Evolutionary conservation across 2,113 vertebrate genomes (phyloP).

Genomic region (Prietella phreatophila): DNA sequence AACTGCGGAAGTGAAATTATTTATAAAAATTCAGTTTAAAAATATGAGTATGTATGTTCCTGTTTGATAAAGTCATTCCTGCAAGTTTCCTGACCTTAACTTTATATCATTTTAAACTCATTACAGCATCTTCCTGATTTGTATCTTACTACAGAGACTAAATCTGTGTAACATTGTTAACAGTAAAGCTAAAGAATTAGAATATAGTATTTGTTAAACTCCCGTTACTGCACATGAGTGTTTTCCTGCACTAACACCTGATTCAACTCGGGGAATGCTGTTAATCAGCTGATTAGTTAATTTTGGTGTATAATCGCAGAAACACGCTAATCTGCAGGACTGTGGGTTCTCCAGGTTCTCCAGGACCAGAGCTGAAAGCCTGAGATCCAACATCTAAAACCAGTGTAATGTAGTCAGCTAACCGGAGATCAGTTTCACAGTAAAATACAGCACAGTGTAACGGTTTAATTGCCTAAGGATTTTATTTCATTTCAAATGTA

Average conservation of each 20-base stretch:
- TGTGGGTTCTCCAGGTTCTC: neutral
- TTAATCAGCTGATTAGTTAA: neutral
- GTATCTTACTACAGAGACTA: neutral
- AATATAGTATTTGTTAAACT: neutral
- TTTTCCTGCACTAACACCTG: neutral
- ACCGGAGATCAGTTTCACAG: neutral
- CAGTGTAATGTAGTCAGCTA: neutral
- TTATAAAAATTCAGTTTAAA: neutral
- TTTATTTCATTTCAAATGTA: neutral
- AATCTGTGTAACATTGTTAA: neutral
- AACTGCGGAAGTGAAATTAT: slow-evolving; percentile 67
- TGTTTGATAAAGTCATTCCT: neutral
- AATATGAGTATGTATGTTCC: neutral
- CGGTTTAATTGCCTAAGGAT: neutral
- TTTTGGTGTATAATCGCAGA: neutral
- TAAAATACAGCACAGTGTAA: neutral
- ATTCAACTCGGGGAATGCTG: neutral
- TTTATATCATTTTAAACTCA: neutral
- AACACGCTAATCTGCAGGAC: neutral
- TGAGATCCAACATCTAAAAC: too few species aligned
- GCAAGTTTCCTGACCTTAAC: neutral
- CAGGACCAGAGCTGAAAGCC: neutral
- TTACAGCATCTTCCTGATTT: neutral
- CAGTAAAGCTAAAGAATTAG: neutral
- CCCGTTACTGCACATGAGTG: neutral